phyloP scores from a whole-genome alignment of 2,113 vertebrate species.

The Lampris megalopsis region DNA sequence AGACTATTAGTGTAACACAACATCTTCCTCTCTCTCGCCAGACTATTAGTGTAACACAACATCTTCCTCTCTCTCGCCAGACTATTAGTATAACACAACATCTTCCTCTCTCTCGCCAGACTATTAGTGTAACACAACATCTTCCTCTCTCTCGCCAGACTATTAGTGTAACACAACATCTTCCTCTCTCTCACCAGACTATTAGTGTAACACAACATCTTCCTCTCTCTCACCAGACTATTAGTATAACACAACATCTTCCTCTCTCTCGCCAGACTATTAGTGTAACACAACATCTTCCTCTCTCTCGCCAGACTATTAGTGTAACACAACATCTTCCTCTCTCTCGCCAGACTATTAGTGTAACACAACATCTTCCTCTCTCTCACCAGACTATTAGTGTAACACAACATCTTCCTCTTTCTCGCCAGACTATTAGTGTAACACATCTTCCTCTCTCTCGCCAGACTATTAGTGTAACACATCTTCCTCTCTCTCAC shows the following conservation, averaged over 20 bases:
- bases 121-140: not conserved
- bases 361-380: conserved; percentile 1
- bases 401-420: conserved; percentile 9
- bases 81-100: not conserved
- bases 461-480: conserved; percentile 18
- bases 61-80: conserved; percentile 36
- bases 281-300: not conserved
- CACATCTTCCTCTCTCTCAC: conserved; percentile 29
- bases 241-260: too few relatives aligned
- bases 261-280: conserved; percentile 44
- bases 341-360: conserved; percentile 40
- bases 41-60: conserved; percentile 1
- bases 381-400: conserved; percentile 34
- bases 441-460: conserved; percentile 18
- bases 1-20: conserved; percentile 4
- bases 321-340: not conserved
- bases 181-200: conserved; percentile 45
- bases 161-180: not conserved
- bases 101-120: conserved; percentile 37
- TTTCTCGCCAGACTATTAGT: conserved; percentile 28
- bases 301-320: conserved; percentile 42
- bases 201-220: too few relatives aligned
- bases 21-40: conserved; percentile 35
- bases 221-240: conserved; percentile 45
- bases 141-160: conserved; percentile 41